These are phyloP conservation scores for Ibidorhyncha struthersii DNA, from an alignment of 2,113 vertebrate genomes.

Conservation along the genomic window DNA sequence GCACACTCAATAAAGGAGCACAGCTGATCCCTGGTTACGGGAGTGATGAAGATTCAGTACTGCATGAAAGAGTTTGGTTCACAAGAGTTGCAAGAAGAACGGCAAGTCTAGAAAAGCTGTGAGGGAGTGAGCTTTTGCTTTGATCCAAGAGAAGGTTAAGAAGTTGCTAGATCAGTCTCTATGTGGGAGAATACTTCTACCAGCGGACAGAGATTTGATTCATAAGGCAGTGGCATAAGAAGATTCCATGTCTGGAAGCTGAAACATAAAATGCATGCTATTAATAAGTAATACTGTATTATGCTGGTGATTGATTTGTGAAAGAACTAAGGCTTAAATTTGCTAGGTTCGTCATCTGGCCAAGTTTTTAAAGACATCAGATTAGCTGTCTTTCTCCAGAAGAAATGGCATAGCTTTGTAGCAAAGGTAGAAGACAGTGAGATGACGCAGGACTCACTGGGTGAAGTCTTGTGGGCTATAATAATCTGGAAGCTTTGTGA, in stretches of 20 bases:
- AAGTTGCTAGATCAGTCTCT: neutral
- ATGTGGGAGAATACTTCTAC: neutral
- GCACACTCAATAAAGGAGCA: fast-evolving
- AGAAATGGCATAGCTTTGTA: neutral
- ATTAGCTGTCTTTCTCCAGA: neutral
- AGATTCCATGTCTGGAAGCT: neutral
- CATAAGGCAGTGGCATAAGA: neutral
- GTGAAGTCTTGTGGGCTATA: neutral
- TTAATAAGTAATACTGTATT: neutral
- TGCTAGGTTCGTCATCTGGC: neutral
- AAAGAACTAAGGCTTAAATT: neutral
- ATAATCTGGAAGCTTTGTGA: conserved; percentile 34
- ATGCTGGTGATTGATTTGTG: neutral
- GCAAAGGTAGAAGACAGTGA: neutral
- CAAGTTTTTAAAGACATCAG: neutral
- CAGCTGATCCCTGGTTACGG: neutral
- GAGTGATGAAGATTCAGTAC: neutral
- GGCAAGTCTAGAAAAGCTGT: neutral
- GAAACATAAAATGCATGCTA: neutral
- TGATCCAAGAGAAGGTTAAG: neutral
- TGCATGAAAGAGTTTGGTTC: neutral
- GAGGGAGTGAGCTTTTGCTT: neutral
- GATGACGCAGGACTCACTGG: neutral
- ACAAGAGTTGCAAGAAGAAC: neutral
- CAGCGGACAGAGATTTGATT: neutral